These are phyloP conservation scores for Zaprionus camerounensis DNA, from an alignment of 1,140 invertebrate genomes.

Conservation along the genomic window DNA sequence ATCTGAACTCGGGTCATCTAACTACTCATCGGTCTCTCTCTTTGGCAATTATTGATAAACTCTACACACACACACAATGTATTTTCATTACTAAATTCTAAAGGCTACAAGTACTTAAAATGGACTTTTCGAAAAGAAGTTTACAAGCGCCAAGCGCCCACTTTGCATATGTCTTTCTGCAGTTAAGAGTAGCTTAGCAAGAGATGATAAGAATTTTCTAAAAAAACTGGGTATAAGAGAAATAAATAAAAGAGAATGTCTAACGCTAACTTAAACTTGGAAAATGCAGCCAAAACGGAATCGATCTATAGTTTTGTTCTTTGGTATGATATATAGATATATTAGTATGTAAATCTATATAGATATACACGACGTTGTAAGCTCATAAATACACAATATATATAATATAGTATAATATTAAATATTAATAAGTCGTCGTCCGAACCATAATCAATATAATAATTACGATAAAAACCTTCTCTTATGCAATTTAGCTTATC, in stretches of 20 bases:
- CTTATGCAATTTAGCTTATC: constrained; percentile 58
- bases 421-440: constrained; percentile 51
- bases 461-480: constrained; percentile 63
- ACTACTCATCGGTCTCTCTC: constrained; percentile 25
- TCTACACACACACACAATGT: constrained; percentile 43
- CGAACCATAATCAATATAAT: constrained; percentile 42
- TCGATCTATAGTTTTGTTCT: not conserved
- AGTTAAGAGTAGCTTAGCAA: constrained; percentile 32
- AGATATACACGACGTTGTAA: constrained; percentile 57
- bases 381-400: constrained; percentile 77
- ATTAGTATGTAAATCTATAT: constrained; percentile 37
- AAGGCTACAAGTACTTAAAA: constrained; percentile 66
- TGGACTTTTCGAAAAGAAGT: constrained; percentile 69
- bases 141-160: constrained; percentile 49
- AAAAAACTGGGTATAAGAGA: not conserved
- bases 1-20: not conserved
- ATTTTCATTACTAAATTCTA: constrained; percentile 56
- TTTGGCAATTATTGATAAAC: constrained; percentile 75
- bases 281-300: constrained; percentile 39
- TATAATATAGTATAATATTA: constrained; percentile 32
- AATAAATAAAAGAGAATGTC: constrained; percentile 1
- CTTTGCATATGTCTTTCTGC: constrained; percentile 41
- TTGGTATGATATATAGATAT: constrained; percentile 30
- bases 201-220: constrained; percentile 11
- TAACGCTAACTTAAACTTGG: constrained; percentile 44